Evolutionary conservation across 2,888 invertebrate species (phyloP).

Genomic region (Limenitis camilla): DNA sequence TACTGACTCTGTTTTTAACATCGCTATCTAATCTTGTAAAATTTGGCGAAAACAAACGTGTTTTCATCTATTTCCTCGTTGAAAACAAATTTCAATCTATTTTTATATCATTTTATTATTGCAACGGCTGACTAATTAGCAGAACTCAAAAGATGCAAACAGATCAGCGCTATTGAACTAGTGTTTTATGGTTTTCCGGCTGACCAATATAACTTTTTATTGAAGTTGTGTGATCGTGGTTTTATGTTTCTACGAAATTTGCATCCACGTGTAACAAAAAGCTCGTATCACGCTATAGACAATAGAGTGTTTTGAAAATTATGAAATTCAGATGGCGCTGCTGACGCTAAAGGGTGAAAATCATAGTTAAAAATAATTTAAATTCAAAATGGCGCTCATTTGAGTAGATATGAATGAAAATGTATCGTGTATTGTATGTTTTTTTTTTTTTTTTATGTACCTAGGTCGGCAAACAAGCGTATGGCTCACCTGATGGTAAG

Average conservation of each 20-base stretch:
- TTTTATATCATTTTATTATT: too few species aligned
- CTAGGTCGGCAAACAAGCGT: too few species aligned
- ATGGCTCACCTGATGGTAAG: too few species aligned
- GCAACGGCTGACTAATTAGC: conserved; percentile 3
- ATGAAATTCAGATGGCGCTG: too few species aligned
- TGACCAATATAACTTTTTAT: conserved; percentile 5
- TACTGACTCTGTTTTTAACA: background rate
- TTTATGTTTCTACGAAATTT: conserved; percentile 5
- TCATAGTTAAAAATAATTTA: too few species aligned
- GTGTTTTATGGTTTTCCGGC: conserved; percentile 11
- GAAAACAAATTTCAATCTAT: background rate
- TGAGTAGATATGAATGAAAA: too few species aligned
- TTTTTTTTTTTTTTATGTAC: too few species aligned
- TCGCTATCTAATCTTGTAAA: conserved; percentile 6
- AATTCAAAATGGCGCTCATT: too few species aligned
- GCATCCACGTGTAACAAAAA: background rate
- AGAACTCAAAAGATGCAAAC: conserved; percentile 4
- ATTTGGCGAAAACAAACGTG: conserved; percentile 6
- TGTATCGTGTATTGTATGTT: too few species aligned
- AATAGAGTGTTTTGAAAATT: too few species aligned
- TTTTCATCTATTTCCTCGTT: background rate
- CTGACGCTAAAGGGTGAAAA: too few species aligned
- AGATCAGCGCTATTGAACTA: conserved; percentile 1
- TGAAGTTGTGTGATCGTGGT: background rate
- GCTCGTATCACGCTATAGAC: background rate